Percentiles rank a stretch among this genome's conserved stretches.
These are phyloP conservation scores for Drosophila malerkotliana DNA, from an alignment of 1,140 invertebrate genomes.

Conservation along the genomic window DNA sequence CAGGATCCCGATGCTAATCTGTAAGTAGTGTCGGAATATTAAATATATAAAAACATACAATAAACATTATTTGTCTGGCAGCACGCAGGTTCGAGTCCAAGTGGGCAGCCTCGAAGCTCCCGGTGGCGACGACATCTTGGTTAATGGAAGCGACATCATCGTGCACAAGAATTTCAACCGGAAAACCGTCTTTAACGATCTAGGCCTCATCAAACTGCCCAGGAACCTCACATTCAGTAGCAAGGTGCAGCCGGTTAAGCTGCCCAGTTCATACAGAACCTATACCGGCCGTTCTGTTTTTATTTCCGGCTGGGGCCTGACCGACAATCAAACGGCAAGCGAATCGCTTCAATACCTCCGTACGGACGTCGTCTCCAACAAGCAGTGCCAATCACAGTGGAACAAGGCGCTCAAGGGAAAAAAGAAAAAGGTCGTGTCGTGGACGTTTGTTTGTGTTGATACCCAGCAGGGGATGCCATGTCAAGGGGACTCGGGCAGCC, in stretches of 20 bases:
- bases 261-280: slow-evolving; percentile 12
- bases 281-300: slow-evolving; percentile 10
- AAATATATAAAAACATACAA: not conserved
- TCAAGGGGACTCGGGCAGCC: slow-evolving; percentile 60
- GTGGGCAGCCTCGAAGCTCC: slow-evolving; percentile 22
- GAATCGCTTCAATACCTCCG: slow-evolving; percentile 35
- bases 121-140: not conserved
- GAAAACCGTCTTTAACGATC: slow-evolving; percentile 29
- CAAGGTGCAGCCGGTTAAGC: slow-evolving; percentile 17
- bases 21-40: slow-evolving; percentile 21
- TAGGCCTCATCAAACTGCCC: slow-evolving; percentile 43
- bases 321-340: not conserved
- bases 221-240: slow-evolving; percentile 17
- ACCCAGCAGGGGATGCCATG: slow-evolving; percentile 47
- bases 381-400: slow-evolving; percentile 45
- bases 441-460: slow-evolving; percentile 51
- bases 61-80: not conserved
- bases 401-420: slow-evolving; percentile 23
- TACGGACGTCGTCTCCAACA: slow-evolving; percentile 41
- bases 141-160: slow-evolving; percentile 12
- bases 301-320: slow-evolving; percentile 55
- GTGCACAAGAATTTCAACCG: slow-evolving; percentile 39
- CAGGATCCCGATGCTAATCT: slow-evolving; percentile 22
- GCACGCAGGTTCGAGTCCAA: slow-evolving; percentile 16
- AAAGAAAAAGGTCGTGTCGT: slow-evolving; percentile 16